A percentile compares a stretch with the other conserved stretches of the same genome.
Conservation (phyloP, 2,113 vertebrate genomes). For the Atrichornis clamosus region DNA sequence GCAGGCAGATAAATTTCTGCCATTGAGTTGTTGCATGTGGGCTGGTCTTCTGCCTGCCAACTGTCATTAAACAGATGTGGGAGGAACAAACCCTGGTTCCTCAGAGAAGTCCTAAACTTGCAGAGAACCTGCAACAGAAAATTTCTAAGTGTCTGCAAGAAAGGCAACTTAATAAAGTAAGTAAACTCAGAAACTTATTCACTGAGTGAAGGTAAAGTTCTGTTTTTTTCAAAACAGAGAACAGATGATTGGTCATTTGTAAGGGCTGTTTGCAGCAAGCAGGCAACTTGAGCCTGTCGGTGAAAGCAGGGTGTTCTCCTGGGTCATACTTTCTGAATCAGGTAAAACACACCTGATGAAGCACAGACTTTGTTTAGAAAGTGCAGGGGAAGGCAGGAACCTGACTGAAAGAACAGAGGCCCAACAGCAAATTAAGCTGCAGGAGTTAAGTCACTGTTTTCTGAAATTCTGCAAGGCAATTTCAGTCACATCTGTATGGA, state of each 20-base stretch:
- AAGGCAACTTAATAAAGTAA: background rate
- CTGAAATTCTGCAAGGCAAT: background rate
- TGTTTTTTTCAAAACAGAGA: background rate
- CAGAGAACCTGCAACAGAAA: background rate
- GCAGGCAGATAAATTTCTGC: background rate
- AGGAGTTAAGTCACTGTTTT: background rate
- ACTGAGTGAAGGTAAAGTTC: background rate
- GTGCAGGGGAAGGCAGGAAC: background rate
- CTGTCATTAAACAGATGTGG: background rate
- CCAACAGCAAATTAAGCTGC: background rate
- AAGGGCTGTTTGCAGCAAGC: background rate
- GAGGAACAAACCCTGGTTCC: background rate
- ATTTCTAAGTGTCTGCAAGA: background rate
- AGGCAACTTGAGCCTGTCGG: background rate
- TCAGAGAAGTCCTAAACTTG: background rate
- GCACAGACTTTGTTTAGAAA: background rate
- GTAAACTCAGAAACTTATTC: background rate
- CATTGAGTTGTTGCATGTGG: background rate
- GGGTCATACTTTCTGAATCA: background rate
- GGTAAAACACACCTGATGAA: background rate
- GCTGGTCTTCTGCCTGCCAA: background rate
- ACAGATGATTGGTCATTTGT: background rate
- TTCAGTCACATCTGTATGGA: background rate
- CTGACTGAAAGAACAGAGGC: background rate
- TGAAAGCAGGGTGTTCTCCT: background rate